A percentile compares a stretch with the other conserved stretches of the same genome.
Evolutionary conservation across 2,888 invertebrate species (phyloP).

Genomic region (Schizaphis graminum): DNA sequence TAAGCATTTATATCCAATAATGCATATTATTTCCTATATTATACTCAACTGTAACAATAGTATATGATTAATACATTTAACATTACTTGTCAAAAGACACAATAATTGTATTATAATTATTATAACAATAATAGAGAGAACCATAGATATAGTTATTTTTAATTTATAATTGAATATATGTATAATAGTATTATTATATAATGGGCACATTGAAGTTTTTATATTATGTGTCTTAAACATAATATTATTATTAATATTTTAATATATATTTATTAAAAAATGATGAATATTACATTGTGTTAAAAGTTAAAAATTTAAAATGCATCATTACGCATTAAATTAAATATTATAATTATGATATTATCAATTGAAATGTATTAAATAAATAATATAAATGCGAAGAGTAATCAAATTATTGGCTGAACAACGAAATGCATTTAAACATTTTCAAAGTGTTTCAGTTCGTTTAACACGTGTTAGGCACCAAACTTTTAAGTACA

Average conservation of each 20-base stretch:
- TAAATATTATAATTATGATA: neutral
- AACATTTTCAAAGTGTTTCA: neutral
- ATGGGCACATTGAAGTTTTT: neutral
- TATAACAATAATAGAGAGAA: neutral
- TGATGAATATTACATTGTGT: neutral
- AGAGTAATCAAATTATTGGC: neutral
- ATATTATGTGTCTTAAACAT: neutral
- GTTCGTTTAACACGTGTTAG: neutral
- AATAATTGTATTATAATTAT: neutral
- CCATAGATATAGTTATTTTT: neutral
- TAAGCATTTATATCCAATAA: neutral
- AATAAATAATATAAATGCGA: neutral
- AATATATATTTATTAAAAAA: neutral
- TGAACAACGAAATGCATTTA: neutral
- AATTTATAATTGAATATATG: neutral
- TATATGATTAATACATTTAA: too few species aligned
- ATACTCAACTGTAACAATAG: neutral
- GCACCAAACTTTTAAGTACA: neutral
- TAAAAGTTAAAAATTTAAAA: neutral
- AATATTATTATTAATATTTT: neutral
- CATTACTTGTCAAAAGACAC: neutral
- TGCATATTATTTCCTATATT: neutral
- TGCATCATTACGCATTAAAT: neutral
- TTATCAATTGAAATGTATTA: neutral
- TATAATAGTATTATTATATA: neutral